Percentiles rank a stretch among this genome's conserved stretches.
Conservation (phyloP, 1,140 invertebrate genomes). For the Coboldia fuscipes region DNA sequence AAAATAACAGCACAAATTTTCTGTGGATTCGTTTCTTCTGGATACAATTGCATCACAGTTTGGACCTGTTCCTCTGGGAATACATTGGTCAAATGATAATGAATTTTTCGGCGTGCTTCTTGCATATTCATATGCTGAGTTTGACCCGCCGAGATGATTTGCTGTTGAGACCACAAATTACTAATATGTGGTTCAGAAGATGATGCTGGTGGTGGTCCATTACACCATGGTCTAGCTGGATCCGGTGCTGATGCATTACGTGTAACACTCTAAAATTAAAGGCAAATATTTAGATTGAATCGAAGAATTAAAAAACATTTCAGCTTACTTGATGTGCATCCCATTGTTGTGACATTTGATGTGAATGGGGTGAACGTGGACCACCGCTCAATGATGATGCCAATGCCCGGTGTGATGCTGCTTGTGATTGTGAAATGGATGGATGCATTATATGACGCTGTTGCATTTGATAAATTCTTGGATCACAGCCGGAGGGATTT, state of each 20-base stretch:
- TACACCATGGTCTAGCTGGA: constrained; percentile 30
- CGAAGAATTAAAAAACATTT: not conserved
- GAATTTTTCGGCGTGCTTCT: constrained; percentile 48
- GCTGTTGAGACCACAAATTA: constrained; percentile 26
- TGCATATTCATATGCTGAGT: constrained; percentile 27
- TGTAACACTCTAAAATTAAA: constrained; percentile 28
- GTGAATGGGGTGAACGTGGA: constrained; percentile 5
- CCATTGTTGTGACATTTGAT: constrained; percentile 9
- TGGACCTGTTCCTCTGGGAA: constrained; percentile 77
- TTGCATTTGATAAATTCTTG: constrained; percentile 31
- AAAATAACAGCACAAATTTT: constrained; percentile 75
- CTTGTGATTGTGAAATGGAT: constrained; percentile 11
- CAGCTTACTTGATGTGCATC: constrained; percentile 17
- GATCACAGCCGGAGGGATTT: constrained; percentile 49
- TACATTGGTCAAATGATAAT: constrained; percentile 66
- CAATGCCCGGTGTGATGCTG: no score
- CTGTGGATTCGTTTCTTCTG: constrained; percentile 69
- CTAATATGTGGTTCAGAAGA: constrained; percentile 42
- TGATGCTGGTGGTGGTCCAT: constrained; percentile 17
- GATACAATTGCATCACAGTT: constrained; percentile 62
- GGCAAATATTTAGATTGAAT: not conserved
- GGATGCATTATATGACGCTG: constrained; percentile 9
- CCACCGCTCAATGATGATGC: constrained; percentile 9
- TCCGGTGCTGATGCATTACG: constrained; percentile 62
- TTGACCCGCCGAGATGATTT: constrained; percentile 25